Evolutionary conservation across 2,888 invertebrate species (phyloP).

Genomic region (Ctenicera cuprea): DNA sequence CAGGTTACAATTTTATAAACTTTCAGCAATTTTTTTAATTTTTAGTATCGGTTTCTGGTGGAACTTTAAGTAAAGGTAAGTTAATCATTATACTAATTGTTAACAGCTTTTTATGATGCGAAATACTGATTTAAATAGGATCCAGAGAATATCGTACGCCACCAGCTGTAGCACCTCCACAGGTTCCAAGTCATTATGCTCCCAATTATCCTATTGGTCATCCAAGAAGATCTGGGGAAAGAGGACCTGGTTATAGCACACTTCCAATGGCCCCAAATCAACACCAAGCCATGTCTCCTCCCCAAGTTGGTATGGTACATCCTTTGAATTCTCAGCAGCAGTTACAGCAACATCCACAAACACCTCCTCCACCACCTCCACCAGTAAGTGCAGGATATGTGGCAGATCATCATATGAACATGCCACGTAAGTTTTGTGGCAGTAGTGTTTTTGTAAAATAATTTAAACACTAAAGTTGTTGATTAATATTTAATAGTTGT

Average conservation of each 20-base stretch:
- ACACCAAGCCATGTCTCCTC: conserved; percentile 65
- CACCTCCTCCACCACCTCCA: conserved; percentile 80
- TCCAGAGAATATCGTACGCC: conserved; percentile 92
- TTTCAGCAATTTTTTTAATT: not conserved
- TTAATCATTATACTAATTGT: not conserved
- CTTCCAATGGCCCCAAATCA: conserved; percentile 80
- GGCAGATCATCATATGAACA: conserved; percentile 78
- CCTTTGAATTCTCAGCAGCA: conserved; percentile 76
- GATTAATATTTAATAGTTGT: not conserved
- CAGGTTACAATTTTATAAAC: conserved; percentile 5
- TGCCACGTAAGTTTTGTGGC: conserved; percentile 84
- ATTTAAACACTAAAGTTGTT: too few relatives aligned
- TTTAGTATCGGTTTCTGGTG: conserved; percentile 65
- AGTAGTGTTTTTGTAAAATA: not conserved
- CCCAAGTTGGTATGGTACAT: conserved; percentile 89
- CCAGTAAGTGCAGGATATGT: conserved; percentile 73
- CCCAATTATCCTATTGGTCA: conserved; percentile 94
- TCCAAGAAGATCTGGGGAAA: conserved; percentile 77
- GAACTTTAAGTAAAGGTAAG: conserved; percentile 82
- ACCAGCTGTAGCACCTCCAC: conserved; percentile 97
- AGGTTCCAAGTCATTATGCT: conserved; percentile 97
- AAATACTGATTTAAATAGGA: conserved; percentile 61
- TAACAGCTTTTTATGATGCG: not conserved
- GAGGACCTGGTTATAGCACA: conserved; percentile 87
- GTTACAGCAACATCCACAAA: conserved; percentile 73